Conservation (phyloP, 2,797 vertebrate species). For the Pterois miles region DNA sequence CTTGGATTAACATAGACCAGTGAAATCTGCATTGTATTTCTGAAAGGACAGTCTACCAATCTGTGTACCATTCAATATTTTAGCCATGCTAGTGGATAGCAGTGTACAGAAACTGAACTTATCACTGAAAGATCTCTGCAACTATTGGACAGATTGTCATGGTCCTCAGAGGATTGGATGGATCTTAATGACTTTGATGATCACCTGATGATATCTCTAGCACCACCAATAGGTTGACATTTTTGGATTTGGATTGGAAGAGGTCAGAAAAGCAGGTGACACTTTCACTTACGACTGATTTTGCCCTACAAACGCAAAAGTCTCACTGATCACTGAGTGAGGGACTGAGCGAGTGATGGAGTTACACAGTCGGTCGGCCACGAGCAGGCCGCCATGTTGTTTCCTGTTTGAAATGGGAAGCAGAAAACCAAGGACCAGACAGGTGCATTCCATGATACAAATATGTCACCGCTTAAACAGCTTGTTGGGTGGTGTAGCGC, state of each 20-base stretch:
- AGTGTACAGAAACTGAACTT: not conserved
- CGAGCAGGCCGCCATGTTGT: no score
- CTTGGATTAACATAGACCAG: conserved; percentile 9
- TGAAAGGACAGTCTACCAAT: conserved; percentile 3
- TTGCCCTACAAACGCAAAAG: no score
- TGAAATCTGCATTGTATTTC: conserved; percentile 23
- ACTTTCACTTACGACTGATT: not conserved
- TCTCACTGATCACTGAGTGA: no score
- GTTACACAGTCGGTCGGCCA: rapidly evolving
- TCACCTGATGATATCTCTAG: not conserved
- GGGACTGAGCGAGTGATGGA: no score
- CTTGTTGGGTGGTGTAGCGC: no score
- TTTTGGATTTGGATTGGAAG: not conserved
- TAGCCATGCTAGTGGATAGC: not conserved
- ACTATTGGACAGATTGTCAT: not conserved
- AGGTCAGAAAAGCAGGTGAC: not conserved
- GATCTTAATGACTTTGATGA: not conserved
- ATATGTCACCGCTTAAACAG: no score
- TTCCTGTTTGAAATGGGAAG: no score
- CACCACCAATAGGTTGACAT: not conserved
- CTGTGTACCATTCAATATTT: not conserved
- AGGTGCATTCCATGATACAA: no score
- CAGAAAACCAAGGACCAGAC: no score
- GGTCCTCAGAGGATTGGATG: not conserved
- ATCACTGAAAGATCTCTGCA: not conserved